Evolutionary conservation across 2,888 invertebrate species (phyloP).

Genomic region (Athrips mouffetella): DNA sequence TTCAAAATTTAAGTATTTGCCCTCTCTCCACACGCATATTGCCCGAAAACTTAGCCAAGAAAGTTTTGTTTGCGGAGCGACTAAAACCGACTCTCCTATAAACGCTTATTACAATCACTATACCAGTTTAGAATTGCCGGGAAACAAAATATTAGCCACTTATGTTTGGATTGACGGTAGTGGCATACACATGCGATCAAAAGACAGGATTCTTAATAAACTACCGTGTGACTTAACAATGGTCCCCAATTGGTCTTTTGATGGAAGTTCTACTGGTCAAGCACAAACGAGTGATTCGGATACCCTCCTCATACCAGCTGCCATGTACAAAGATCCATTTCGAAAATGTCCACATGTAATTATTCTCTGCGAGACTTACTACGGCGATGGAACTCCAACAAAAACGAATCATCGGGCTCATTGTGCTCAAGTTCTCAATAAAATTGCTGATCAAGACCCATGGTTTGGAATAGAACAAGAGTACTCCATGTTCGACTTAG

Average conservation of each 20-base stretch:
- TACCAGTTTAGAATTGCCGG: conserved; percentile 70
- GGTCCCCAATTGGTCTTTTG: conserved; percentile 92
- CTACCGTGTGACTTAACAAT: conserved; percentile 70
- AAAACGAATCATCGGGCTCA: conserved; percentile 83
- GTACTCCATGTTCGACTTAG: conserved; percentile 90
- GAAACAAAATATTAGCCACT: conserved; percentile 80
- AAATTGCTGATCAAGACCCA: conserved; percentile 80
- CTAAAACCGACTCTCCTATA: conserved; percentile 35
- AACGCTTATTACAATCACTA: conserved; percentile 49
- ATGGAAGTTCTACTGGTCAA: conserved; percentile 96
- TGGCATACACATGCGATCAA: conserved; percentile 82
- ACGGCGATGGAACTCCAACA: conserved; percentile 85
- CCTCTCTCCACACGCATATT: no score
- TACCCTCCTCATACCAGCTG: conserved; percentile 90
- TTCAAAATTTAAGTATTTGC: not conserved
- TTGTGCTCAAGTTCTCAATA: conserved; percentile 79
- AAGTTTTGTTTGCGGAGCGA: conserved; percentile 35
- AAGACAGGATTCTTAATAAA: conserved; percentile 81
- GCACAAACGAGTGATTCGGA: conserved; percentile 91
- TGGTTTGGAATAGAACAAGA: conserved; percentile 97
- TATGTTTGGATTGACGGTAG: conserved; percentile 91
- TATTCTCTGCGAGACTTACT: conserved; percentile 91
- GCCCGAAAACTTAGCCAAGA: conserved; percentile 23
- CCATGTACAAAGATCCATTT: conserved; percentile 95
- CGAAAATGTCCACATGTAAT: conserved; percentile 90